Conservation (phyloP, 2,888 invertebrate species). For the Scaeva pyrastri region DNA sequence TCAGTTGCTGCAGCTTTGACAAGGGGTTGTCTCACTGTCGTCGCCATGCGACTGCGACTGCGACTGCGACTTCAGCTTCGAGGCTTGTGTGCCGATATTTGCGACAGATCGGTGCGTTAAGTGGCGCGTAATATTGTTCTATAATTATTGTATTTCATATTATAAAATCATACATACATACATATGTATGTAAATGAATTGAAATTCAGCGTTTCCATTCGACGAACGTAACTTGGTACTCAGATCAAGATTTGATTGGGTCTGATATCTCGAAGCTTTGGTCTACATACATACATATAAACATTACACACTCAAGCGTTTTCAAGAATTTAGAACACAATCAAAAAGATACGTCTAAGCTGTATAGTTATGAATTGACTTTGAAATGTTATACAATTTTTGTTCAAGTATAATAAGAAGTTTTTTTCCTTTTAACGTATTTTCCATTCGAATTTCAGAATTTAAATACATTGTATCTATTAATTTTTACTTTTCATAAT, state of each 20-base stretch:
- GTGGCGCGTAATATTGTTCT: conserved; percentile 60
- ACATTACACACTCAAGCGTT: too few relatives aligned
- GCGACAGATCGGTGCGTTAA: conserved; percentile 67
- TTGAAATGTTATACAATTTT: too few relatives aligned
- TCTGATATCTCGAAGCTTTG: neutral
- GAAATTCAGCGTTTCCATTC: conserved; percentile 43
- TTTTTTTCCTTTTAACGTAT: too few relatives aligned
- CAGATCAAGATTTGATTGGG: conserved; percentile 58
- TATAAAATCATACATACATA: neutral
- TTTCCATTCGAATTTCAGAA: too few relatives aligned
- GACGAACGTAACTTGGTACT: conserved; percentile 48
- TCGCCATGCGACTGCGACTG: conserved; percentile 27
- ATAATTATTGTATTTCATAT: conserved; percentile 60
- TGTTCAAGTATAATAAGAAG: too few relatives aligned
- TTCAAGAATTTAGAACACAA: too few relatives aligned
- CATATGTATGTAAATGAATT: conserved; percentile 18
- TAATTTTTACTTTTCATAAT: too few relatives aligned
- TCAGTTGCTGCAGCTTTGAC: conserved; percentile 67
- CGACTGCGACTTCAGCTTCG: too few relatives aligned
- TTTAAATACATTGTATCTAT: too few relatives aligned
- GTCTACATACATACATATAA: conserved; percentile 12
- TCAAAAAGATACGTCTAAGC: too few relatives aligned
- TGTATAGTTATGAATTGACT: too few relatives aligned
- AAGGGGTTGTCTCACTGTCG: conserved; percentile 54
- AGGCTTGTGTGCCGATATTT: conserved; percentile 37